A percentile compares a stretch with the other conserved stretches of the same genome.
phyloP scores from a whole-genome alignment of 1,140 invertebrate genomes.

The Drosophila malerkotliana region DNA sequence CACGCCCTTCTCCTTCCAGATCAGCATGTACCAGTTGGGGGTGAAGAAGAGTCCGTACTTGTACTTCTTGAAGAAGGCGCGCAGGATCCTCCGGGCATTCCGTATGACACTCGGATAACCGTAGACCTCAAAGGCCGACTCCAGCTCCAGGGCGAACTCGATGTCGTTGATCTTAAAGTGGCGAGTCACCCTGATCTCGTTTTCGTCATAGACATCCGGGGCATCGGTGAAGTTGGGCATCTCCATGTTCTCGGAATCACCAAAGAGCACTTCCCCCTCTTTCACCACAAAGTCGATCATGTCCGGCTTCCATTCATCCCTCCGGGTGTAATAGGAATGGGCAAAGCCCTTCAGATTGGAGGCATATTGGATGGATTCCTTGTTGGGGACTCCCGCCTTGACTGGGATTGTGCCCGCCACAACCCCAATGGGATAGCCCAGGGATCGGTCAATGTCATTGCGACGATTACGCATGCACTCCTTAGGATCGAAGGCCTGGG shows the following conservation, averaged over 20 bases:
- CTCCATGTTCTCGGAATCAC: slow-evolving; percentile 55
- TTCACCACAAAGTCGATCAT: slow-evolving; percentile 46
- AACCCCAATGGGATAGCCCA: slow-evolving; percentile 58
- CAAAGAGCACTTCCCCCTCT: slow-evolving; percentile 58
- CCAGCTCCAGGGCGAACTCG: slow-evolving; percentile 63
- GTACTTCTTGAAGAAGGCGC: slow-evolving; percentile 42
- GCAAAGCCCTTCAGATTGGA: slow-evolving; percentile 57
- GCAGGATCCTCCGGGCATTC: slow-evolving; percentile 41
- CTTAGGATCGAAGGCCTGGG: slow-evolving; percentile 47
- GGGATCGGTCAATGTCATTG: slow-evolving; percentile 37
- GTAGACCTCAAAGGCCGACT: slow-evolving; percentile 54
- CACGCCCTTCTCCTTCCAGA: slow-evolving; percentile 65
- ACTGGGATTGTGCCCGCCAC: neutral
- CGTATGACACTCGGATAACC: slow-evolving; percentile 20
- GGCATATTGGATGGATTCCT: slow-evolving; percentile 51
- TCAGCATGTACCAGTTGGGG: slow-evolving; percentile 53
- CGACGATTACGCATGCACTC: slow-evolving; percentile 35
- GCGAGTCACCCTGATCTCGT: slow-evolving; percentile 51
- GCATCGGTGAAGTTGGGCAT: slow-evolving; percentile 21
- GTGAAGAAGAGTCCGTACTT: slow-evolving; percentile 54
- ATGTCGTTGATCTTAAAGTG: slow-evolving; percentile 68
- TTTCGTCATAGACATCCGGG: slow-evolving; percentile 60
- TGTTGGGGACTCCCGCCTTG: slow-evolving; percentile 25
- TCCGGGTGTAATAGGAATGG: slow-evolving; percentile 52
- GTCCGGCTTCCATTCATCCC: slow-evolving; percentile 56